Base-by-base conservation (phyloP, 92 coral and sea anemone species). In the Paramuricea clavata region DNA sequence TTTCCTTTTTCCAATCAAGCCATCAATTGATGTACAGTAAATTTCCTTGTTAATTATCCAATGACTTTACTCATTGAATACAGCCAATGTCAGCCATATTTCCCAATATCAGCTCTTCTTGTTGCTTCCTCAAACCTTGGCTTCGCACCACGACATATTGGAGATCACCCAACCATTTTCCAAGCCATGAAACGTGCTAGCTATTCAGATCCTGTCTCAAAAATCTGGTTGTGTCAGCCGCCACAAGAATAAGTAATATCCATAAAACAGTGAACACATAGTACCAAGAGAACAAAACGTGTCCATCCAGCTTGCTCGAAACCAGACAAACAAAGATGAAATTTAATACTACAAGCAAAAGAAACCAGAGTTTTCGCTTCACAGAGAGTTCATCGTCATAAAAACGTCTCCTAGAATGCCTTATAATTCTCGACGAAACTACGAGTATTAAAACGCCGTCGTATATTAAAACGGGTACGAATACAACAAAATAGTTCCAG, bases 401-500 rank as follows among this genome's bases (percentile, higher is more conserved):
- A 56, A 77, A 89, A 19, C 94, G 93, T 36, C 91, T 86, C 77
- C 92, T 89, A 33, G 89, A 56, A 39, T 96, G 98, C 26, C 93
- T 95, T 76, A 92, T 57, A 34, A 94, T 81, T n/a, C 96, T 93
- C 9, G 85, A 81, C 50, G 88, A 34, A 35, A 89, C 89, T 72
- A 87, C 92, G 75, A 88, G 75, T 2, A 96, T 78, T 54, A 91
- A 65, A 32, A 84, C 69, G 43, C 94, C 88, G 83, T 92, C 94
- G 77, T 92, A 94, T 30, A 93, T 78, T 54, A 89, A 87, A 26
- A 94, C 81, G 2, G 99, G 99, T 57, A 93, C 94, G 39, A 96
- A 94, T 32, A 96, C 92, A 74, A 96, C 87, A 84, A 94, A 96
- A 93, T 94, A 94, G 82, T 88, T 81, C 99, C 98, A 94, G 35